These are phyloP conservation scores for Trachelus tabidus DNA, from an alignment of 2,888 invertebrate species.

Conservation along the genomic window DNA sequence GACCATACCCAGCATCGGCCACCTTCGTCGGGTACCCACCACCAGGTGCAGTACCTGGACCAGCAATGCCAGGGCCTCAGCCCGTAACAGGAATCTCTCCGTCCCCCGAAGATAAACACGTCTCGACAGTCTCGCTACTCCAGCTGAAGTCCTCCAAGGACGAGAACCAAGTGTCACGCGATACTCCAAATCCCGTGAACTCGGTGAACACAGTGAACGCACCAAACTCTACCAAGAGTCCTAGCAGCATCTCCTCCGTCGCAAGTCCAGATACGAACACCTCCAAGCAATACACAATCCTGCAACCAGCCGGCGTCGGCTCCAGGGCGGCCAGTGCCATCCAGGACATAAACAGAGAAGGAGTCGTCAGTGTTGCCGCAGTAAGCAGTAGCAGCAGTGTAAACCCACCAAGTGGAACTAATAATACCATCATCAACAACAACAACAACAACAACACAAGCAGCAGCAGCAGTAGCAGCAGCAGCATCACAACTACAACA, in stretches of 20 bases:
- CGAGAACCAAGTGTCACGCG: slow-evolving; percentile 47
- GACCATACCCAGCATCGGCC: slow-evolving; percentile 77
- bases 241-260: slow-evolving; percentile 59
- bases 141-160: slow-evolving; percentile 67
- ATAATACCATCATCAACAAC: slow-evolving; percentile 44
- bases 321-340: slow-evolving; percentile 85
- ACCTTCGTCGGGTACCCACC: slow-evolving; percentile 80
- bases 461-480: slow-evolving; percentile 63
- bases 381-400: slow-evolving; percentile 61
- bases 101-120: slow-evolving; percentile 62
- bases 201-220: slow-evolving; percentile 50
- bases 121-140: slow-evolving; percentile 62
- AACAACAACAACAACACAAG: slow-evolving; percentile 54
- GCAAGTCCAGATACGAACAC: slow-evolving; percentile 67
- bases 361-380: slow-evolving; percentile 73
- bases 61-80: slow-evolving; percentile 56
- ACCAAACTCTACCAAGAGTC: slow-evolving; percentile 38
- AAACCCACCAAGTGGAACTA: slow-evolving; percentile 39
- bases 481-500: slow-evolving; percentile 30
- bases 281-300: slow-evolving; percentile 87
- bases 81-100: slow-evolving; percentile 52
- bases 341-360: slow-evolving; percentile 80
- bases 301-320: slow-evolving; percentile 85
- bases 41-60: slow-evolving; percentile 47
- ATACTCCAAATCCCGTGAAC: slow-evolving; percentile 38